A percentile compares a stretch with the other conserved stretches of the same genome.
phyloP scores from a whole-genome alignment of 1,140 invertebrate species.

The Augochlora pura region DNA sequence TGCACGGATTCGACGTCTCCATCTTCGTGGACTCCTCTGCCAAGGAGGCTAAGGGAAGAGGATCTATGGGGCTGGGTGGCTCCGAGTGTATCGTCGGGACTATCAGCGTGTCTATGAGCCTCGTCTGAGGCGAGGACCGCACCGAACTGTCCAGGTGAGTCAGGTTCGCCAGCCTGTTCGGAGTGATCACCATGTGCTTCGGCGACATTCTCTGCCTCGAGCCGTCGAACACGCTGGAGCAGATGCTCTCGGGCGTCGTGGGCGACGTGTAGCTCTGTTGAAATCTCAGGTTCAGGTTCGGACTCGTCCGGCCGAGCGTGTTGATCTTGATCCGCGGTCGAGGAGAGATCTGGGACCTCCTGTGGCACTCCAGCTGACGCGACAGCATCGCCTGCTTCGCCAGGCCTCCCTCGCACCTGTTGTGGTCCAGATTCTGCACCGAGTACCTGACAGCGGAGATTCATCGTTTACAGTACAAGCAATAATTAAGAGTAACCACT shows the following conservation, averaged over 20 bases:
- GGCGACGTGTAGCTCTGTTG: constrained; percentile 57
- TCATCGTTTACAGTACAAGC: too few relatives aligned
- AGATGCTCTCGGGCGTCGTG: constrained; percentile 44
- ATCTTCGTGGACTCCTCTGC: constrained; percentile 49
- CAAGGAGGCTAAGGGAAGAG: constrained; percentile 59
- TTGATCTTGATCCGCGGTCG: constrained; percentile 50
- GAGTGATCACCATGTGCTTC: constrained; percentile 66
- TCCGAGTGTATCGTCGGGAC: constrained; percentile 74
- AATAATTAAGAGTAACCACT: too few relatives aligned
- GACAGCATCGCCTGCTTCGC: constrained; percentile 61
- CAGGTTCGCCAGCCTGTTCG: constrained; percentile 67
- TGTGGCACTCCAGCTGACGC: constrained; percentile 64
- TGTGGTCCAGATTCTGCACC: constrained; percentile 67
- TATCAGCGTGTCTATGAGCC: constrained; percentile 61
- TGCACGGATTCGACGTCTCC: neutral
- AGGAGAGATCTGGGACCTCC: constrained; percentile 34
- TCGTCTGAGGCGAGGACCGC: constrained; percentile 29
- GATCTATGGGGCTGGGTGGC: constrained; percentile 74
- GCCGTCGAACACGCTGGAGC: constrained; percentile 28
- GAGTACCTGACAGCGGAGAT: constrained; percentile 49
- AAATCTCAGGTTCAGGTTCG: constrained; percentile 57
- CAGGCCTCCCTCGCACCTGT: constrained; percentile 47
- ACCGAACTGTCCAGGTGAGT: constrained; percentile 41
- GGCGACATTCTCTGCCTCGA: constrained; percentile 57
- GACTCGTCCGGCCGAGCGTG: constrained; percentile 45